Evolutionary conservation across 1,140 invertebrate species (phyloP), one percentile per base, ranked within the genome.

Genomic region (Matsumurasca onukii): DNA sequence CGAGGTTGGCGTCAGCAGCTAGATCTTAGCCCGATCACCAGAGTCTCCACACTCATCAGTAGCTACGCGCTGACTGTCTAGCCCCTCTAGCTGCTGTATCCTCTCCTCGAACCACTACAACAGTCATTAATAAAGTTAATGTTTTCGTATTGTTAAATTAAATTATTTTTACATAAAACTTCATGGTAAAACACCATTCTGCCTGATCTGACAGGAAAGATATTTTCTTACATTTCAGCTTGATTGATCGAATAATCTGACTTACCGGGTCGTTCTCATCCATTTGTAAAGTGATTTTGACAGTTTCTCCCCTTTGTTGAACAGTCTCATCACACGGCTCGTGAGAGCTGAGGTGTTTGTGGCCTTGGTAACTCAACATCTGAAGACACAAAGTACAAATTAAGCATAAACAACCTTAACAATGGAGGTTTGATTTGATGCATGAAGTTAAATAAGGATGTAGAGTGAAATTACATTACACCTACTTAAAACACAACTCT

Each of bases 271-370:
- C 98, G 75, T 90, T 94, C 83, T 99, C 98, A 78, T 99, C 97
- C 97, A 99, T 99, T 82, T 95, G 96, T 80, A 96, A 98, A 2
- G 97, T 97, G 68, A 99, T 98, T 82, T 95, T 98, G 52, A 99
- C 95, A 57, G 95, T 97, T 80, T 98, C 97, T 25, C 96, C 96
- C 65, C 91, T 86, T 94, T 95, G 77, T 95, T 98, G 76, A 99
- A 96, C 0, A 99, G 84, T 69, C 95, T 86, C 82, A 98, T 88
- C 25, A 99, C 92, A 15, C 96, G 95, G 68, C 97, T 92, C 80
- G 95, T 98, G 2, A 99, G 83, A 1, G 97, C 95, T 5, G 95
- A 97, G 13, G 98, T 99, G 78, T 88, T 97, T 0, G 94, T 96
- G 0, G 98, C 91, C 81, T 94, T 0, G 98, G 98, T 63, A 99